Percentiles rank a stretch among this genome's conserved stretches.
phyloP scores from a whole-genome alignment of 2,797 vertebrate species.

The Pangasius macronema region DNA sequence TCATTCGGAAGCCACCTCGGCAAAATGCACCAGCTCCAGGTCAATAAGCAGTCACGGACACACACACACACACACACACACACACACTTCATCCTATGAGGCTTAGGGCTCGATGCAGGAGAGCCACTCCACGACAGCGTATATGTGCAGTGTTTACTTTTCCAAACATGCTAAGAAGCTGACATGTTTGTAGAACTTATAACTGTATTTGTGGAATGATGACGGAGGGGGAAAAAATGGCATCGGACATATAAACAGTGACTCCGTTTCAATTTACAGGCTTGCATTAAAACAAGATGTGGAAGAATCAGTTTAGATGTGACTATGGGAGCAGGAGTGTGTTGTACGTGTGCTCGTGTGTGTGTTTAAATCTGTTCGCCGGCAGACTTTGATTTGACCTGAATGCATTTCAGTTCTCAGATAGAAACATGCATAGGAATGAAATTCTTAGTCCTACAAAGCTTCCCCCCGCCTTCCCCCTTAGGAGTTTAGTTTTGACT shows the following conservation, averaged over 20 bases:
- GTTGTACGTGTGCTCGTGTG: slow-evolving; percentile 23
- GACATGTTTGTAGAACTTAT: slow-evolving; percentile 77
- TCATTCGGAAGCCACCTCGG: slow-evolving; percentile 54
- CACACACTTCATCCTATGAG: slow-evolving; percentile 11
- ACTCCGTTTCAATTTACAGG: slow-evolving; percentile 72
- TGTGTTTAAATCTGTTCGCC: slow-evolving; percentile 31
- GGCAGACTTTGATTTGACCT: slow-evolving; percentile 27
- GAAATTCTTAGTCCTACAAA: slow-evolving; percentile 17
- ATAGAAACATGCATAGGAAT: slow-evolving; percentile 25
- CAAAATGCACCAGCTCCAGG: slow-evolving; percentile 37
- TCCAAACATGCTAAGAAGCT: slow-evolving; percentile 61
- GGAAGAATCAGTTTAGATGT: slow-evolving; percentile 36
- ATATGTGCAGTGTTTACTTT: slow-evolving; percentile 51
- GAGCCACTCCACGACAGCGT: slow-evolving; percentile 35
- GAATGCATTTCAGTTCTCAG: slow-evolving; percentile 16
- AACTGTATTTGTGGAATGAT: slow-evolving; percentile 72
- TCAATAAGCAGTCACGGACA: slow-evolving; percentile 40
- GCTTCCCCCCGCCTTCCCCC: not conserved
- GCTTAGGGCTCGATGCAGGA: slow-evolving; percentile 5
- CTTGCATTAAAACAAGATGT: slow-evolving; percentile 80
- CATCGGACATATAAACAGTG: slow-evolving; percentile 76
- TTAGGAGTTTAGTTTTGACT: slow-evolving; percentile 49
- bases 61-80: not conserved
- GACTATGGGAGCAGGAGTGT: slow-evolving; percentile 35
- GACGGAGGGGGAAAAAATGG: slow-evolving; percentile 65